A percentile compares a stretch with the other conserved stretches of the same genome.
phyloP scores from a whole-genome alignment of 2,888 invertebrate genomes.

The Patella depressa region DNA sequence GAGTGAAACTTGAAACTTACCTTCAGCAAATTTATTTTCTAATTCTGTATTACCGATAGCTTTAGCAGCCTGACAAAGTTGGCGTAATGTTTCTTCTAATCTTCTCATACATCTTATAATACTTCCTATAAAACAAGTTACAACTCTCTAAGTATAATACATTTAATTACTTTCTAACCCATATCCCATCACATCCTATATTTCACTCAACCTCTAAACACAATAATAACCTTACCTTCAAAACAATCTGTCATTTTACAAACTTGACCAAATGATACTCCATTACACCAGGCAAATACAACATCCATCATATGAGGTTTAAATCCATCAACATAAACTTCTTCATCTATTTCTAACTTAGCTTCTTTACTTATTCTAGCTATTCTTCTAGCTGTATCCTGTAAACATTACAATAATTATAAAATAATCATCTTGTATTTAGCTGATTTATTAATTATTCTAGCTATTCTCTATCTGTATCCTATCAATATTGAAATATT shows the following conservation, averaged over 20 bases:
- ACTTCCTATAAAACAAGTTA: slow-evolving; percentile 75
- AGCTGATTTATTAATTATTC: slow-evolving; percentile 77
- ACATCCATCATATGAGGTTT: slow-evolving; percentile 98
- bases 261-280: slow-evolving; percentile 89
- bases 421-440: too few relatives aligned
- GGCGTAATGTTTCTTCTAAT: slow-evolving; percentile 93
- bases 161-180: too few relatives aligned
- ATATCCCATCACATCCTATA: too few relatives aligned
- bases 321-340: slow-evolving; percentile 90
- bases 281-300: slow-evolving; percentile 95
- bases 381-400: slow-evolving; percentile 83
- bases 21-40: slow-evolving; percentile 95
- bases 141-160: too few relatives aligned
- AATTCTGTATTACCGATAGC: slow-evolving; percentile 96
- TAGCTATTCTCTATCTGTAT: slow-evolving; percentile 79
- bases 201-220: too few relatives aligned
- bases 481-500: slow-evolving; percentile 74
- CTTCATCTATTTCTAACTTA: slow-evolving; percentile 82
- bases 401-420: slow-evolving; percentile 22
- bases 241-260: slow-evolving; percentile 78
- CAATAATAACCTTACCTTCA: slow-evolving; percentile 59
- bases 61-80: slow-evolving; percentile 95
- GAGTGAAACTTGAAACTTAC: slow-evolving; percentile 71
- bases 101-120: slow-evolving; percentile 94
- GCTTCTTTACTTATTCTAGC: slow-evolving; percentile 77